Conservation (phyloP, 1,140 invertebrate genomes). For the Eumeta japonica region DNA sequence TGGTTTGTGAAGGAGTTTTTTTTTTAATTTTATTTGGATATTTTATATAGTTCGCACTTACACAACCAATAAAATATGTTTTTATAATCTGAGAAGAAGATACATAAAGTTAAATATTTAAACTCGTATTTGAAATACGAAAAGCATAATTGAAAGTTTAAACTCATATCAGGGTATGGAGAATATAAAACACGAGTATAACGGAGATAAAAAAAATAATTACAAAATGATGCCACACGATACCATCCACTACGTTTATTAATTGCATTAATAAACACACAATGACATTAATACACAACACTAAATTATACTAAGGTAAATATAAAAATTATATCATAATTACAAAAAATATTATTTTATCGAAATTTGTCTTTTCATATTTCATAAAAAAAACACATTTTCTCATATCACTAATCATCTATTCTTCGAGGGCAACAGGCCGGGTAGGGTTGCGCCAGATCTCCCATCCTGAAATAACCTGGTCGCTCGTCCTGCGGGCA, state of each 20-base stretch:
- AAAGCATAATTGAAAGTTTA: too few species aligned
- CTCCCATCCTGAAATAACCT: conserved; percentile 34
- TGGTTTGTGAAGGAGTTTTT: too few species aligned
- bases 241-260: neutral
- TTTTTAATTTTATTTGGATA: too few species aligned
- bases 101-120: too few species aligned
- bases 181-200: too few species aligned
- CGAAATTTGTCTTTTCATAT: conserved; percentile 3
- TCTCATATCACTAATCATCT: conserved; percentile 7
- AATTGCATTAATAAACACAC: neutral
- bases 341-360: conserved; percentile 8
- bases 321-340: conserved; percentile 1
- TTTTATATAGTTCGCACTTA: too few species aligned
- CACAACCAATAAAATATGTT: too few species aligned
- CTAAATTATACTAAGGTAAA: neutral
- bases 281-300: neutral
- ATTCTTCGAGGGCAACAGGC: conserved; percentile 38
- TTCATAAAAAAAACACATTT: neutral
- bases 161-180: too few species aligned
- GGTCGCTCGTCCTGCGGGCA: conserved; percentile 20
- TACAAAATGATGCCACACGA: neutral
- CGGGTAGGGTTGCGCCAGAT: conserved; percentile 25
- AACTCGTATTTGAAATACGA: too few species aligned
- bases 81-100: too few species aligned
- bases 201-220: too few species aligned